Evolutionary conservation across 2,888 invertebrate species (phyloP), one percentile per base, ranked within the genome.

Genomic region (Andrena hattorfiana): DNA sequence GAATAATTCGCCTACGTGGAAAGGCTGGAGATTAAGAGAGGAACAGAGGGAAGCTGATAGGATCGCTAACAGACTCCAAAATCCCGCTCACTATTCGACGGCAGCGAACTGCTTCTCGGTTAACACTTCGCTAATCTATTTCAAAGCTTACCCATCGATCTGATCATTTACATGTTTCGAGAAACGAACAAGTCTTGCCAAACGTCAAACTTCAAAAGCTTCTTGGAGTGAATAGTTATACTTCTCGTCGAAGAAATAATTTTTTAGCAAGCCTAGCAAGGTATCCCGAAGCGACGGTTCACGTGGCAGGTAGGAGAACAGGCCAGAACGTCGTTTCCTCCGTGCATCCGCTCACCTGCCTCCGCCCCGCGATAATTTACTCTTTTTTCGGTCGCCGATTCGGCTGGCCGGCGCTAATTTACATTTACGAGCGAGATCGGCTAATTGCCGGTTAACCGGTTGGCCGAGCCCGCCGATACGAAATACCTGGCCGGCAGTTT

Each of bases 371-470:
- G 90, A 90, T 91, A 91, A 92, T 91, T 93, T 91, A 91, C 92
- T 91, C 91, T 92, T 91, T 93, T 91, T 92, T 89, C 87, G 89
- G 91, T 91, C 91, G 90, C 91, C 92, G 88, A 91, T 91, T 89
- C 91, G 91, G 84, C 77, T 73, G 85, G 84, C 90, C 86, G 83
- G 84, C 90, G 90, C 91, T 93, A 94, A 94, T 94, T 93, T 93
- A 93, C 93, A 93, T 93, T 92, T 92, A 92, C 92, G 89, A 91
- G 89, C 88, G 90, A 91, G 91, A 94, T 94, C 93, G 92, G 92
- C 91, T 94, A 94, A 94, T 94, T 93, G 93, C 94, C 93, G 94
- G 94, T 94, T 94, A 92, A 94, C 93, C 91, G 93, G 93, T 93
- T 91, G 91, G 92, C 88, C 92, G 93, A 91, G 86, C 91, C 91